A percentile compares a stretch with the other conserved stretches of the same genome.
phyloP scores from a whole-genome alignment of 2,113 vertebrate species.

The Thunnus thynnus region DNA sequence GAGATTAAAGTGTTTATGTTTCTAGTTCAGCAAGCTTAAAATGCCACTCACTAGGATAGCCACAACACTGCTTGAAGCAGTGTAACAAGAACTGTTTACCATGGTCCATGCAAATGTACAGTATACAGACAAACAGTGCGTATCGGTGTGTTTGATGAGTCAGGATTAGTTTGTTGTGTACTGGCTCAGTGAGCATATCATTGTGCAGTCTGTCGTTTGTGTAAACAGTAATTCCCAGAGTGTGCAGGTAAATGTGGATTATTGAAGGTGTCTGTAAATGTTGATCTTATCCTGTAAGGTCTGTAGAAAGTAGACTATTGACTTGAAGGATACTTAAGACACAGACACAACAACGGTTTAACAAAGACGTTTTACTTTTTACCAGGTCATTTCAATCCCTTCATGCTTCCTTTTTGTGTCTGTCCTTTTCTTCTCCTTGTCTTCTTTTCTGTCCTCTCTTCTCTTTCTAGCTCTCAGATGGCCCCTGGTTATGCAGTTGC shows the following conservation, averaged over 20 bases:
- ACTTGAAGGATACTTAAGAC: too few relatives aligned
- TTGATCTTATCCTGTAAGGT: not conserved
- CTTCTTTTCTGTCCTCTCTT: not conserved
- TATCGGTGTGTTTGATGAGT: constrained; percentile 40
- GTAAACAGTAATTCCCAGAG: constrained; percentile 32
- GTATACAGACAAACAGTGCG: constrained; percentile 47
- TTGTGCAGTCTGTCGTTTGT: constrained; percentile 12
- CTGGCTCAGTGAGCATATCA: constrained; percentile 56
- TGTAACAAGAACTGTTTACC: constrained; percentile 47
- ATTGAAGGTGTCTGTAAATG: constrained; percentile 6
- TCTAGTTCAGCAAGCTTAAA: constrained; percentile 37
- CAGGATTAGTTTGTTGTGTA: constrained; percentile 46
- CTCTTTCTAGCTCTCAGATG: constrained; percentile 80
- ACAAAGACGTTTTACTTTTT: not conserved
- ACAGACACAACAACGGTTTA: not conserved
- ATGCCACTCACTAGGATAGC: not conserved
- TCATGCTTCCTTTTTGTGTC: not conserved
- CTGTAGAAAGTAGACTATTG: too few relatives aligned
- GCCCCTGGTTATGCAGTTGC: constrained; percentile 93
- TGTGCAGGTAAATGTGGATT: not conserved
- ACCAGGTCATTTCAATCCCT: too few relatives aligned
- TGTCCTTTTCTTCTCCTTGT: not conserved
- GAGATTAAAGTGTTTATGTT: constrained; percentile 50
- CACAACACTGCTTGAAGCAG: not conserved
- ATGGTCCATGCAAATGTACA: constrained; percentile 23